phyloP scores from a whole-genome alignment of 2,888 invertebrate genomes.

The Rhyacophila evoluta region DNA sequence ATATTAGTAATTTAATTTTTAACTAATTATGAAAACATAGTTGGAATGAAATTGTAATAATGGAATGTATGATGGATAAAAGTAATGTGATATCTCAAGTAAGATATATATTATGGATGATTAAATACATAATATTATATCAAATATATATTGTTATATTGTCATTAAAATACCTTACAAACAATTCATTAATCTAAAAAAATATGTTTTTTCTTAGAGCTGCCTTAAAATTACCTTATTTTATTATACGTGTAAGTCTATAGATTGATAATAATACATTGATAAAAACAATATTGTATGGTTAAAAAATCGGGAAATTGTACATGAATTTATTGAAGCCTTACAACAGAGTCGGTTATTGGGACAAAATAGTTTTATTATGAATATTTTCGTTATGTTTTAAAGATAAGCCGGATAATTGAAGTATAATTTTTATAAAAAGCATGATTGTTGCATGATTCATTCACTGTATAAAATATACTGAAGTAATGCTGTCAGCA shows the following conservation, averaged over 20 bases:
- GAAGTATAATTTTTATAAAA: no score
- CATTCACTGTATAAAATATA: no score
- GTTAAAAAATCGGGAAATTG: not conserved
- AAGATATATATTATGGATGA: not conserved
- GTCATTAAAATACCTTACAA: conserved; percentile 11
- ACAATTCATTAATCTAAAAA: conserved; percentile 13
- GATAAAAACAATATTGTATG: not conserved
- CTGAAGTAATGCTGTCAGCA: no score
- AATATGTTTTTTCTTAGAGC: conserved; percentile 7
- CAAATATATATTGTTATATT: conserved; percentile 22
- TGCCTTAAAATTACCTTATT: not conserved
- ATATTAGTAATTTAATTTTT: no score
- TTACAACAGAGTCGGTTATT: not conserved
- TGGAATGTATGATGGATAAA: no score
- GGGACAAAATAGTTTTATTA: no score
- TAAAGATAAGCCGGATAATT: no score
- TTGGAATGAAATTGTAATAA: no score
- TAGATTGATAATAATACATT: not conserved
- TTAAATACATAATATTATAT: not conserved
- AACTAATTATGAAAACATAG: no score
- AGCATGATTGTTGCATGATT: no score
- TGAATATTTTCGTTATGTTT: no score
- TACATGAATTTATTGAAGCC: not conserved
- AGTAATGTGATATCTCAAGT: no score
- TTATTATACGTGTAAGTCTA: conserved; percentile 2